Evolutionary conservation across 2,888 invertebrate species (phyloP).

Genomic region (Epinotia ramella): DNA sequence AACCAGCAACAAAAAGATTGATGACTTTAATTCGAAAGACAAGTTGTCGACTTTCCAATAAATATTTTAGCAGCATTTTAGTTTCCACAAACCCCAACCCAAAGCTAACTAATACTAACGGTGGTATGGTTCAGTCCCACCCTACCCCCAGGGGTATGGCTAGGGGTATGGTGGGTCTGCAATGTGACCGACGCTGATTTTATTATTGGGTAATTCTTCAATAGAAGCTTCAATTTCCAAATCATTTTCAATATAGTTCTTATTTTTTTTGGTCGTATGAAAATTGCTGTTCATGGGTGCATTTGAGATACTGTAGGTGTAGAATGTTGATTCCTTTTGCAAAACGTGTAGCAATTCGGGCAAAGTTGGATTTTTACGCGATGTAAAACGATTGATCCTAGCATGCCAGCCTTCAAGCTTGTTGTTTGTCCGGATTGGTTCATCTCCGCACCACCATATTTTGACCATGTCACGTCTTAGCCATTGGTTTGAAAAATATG

Average conservation of each 20-base stretch:
- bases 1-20: no score
- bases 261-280: slow-evolving; percentile 10
- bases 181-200: slow-evolving; percentile 12
- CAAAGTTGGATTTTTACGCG: slow-evolving; percentile 4
- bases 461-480: not conserved
- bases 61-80: no score
- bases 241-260: not conserved
- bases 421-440: slow-evolving; percentile 8
- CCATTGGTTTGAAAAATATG: slow-evolving; percentile 18
- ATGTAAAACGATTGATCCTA: slow-evolving; percentile 13
- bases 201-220: slow-evolving; percentile 12
- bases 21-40: no score
- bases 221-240: slow-evolving; percentile 11
- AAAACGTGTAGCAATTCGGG: no score
- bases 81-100: no score
- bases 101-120: no score
- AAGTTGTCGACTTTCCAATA: no score
- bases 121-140: no score
- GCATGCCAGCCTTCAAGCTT: slow-evolving; percentile 20
- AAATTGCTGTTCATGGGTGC: slow-evolving; percentile 15
- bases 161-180: no score
- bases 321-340: slow-evolving; percentile 11
- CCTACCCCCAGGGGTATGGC: no score
- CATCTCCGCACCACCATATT: slow-evolving; percentile 18
- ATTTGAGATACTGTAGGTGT: slow-evolving; percentile 7